A percentile compares a stretch with the other conserved stretches of the same genome.
phyloP scores from a whole-genome alignment of 30 jellyfish, hydroid and myxozoan species.

The Sanderia malayensis region DNA sequence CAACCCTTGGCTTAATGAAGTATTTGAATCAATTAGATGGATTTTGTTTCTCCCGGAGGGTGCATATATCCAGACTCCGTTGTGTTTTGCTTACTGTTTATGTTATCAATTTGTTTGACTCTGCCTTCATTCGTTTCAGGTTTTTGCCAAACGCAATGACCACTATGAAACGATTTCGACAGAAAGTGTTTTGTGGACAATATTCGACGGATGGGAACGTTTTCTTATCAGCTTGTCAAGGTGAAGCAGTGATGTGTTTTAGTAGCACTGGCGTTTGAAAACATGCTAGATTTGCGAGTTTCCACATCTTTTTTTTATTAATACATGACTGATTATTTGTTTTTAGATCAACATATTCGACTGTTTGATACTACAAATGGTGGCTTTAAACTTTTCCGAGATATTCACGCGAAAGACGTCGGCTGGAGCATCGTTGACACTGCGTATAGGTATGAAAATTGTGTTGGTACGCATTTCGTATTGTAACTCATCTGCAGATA shows the following conservation, averaged over 20 bases:
- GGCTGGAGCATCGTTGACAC: conserved; percentile 99
- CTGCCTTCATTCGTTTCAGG: conserved; percentile 46
- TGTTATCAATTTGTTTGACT: too few species aligned
- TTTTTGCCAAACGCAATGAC: conserved; percentile 73
- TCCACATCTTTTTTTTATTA: too few species aligned
- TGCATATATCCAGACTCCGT: too few species aligned
- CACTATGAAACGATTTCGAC: conserved; percentile 55
- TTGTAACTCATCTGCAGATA: too few species aligned
- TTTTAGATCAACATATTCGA: conserved; percentile 96
- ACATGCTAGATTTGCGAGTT: too few species aligned
- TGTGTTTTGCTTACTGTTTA: too few species aligned
- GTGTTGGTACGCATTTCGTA: too few species aligned
- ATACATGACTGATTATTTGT: too few species aligned
- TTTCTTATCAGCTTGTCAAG: conserved; percentile 94
- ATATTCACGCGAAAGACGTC: conserved; percentile 84
- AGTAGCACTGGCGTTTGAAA: too few species aligned
- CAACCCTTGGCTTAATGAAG: too few species aligned
- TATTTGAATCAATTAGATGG: too few species aligned
- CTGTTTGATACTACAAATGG: conserved; percentile 91
- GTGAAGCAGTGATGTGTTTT: conserved; percentile 27
- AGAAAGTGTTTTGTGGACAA: conserved; percentile 87
- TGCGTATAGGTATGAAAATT: conserved; percentile 68
- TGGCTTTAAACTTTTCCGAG: conserved; percentile 61
- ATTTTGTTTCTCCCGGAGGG: too few species aligned
- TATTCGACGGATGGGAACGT: conserved; percentile 87